phyloP scores from a whole-genome alignment of 2,113 vertebrate species.

The Hippocampus mohnikei region DNA sequence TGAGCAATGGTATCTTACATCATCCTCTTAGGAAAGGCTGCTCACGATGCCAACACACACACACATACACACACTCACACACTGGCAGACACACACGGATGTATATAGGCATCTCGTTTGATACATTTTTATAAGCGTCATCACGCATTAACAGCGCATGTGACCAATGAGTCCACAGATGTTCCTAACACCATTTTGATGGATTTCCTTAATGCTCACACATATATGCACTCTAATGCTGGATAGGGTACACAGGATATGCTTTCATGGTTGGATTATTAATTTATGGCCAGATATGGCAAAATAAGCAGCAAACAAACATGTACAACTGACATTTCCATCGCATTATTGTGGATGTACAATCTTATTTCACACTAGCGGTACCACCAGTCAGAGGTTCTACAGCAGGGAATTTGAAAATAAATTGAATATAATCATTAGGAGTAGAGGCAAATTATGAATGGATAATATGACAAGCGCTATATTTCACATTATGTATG shows the following conservation, averaged over 20 bases:
- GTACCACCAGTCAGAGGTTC: neutral
- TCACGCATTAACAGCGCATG: conserved; percentile 30
- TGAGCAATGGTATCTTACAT: neutral
- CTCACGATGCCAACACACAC: neutral
- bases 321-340: neutral
- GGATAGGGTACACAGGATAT: neutral
- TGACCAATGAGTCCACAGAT: conserved; percentile 14
- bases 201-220: neutral
- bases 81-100: neutral
- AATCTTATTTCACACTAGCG: neutral
- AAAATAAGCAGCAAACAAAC: neutral
- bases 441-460: neutral
- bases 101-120: neutral
- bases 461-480: neutral
- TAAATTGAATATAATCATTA: neutral
- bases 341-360: neutral
- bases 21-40: neutral
- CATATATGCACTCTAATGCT: neutral
- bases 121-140: conserved; percentile 11
- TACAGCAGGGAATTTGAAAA: neutral
- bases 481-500: neutral
- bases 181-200: conserved; percentile 4
- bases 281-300: neutral
- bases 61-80: neutral
- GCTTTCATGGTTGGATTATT: neutral